Evolutionary conservation across 2,888 invertebrate genomes (phyloP), one percentile per base, ranked within the genome.

Genomic region (Biston betularia): DNA sequence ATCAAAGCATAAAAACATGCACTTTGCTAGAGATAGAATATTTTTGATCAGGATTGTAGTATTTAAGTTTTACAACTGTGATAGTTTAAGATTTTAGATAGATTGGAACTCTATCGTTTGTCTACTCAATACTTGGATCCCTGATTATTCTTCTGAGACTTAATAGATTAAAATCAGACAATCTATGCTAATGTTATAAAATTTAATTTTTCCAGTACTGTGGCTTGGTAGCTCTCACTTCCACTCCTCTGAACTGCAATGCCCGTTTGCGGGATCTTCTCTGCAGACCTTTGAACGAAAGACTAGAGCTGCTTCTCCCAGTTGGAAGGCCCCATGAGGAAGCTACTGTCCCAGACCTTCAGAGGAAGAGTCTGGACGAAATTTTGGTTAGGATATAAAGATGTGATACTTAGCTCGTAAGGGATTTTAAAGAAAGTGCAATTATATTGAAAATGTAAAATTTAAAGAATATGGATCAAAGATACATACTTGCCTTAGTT

Each of bases 161-260:
- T 24, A 24, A 24, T 24, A 24, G 3, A 24, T 24, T 3, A 24
- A 24, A 24, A 24, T 24, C 3, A 24, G 24, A 24, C 24, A 24
- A 24, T 24, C 24, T 24, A 24, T 24, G 24, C 24, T 24, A 24
- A 24, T 24, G 24, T 24, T 24, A 24, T 24, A 1, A 24, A 46
- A 46, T 5, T 46, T 24, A 33, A 11, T 6, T 24, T 58, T 72
- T 70, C 48, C 90, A 97, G 96, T 96, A 97, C 79, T 97, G 97
- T 60, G 98, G 98, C 0, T 88, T 98, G 54, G 97, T 96, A 54
- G 97, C 98, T 0, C 91, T 98, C 48, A 97, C 98, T 0, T 98
- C 98, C 4, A 98, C 98, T 0, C 98, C 98, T 0, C 89, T 98
- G 54, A 98, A 98, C 87, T 98, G 98, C 88, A 98, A 98, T 10